These are phyloP conservation scores for Oreohelix idahoensis DNA, from an alignment of 1,140 invertebrate species.

Conservation along the genomic window DNA sequence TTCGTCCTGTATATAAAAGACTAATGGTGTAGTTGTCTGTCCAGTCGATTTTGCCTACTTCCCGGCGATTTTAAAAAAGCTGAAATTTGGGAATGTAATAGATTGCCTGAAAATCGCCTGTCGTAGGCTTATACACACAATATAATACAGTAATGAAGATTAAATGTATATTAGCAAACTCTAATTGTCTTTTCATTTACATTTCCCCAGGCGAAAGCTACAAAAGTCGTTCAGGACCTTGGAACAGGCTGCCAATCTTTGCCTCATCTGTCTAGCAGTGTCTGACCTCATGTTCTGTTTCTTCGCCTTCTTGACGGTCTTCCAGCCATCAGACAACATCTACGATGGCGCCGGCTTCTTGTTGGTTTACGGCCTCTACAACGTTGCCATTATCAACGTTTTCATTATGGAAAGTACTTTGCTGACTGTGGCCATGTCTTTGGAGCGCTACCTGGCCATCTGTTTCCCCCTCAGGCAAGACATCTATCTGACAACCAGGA, in stretches of 20 bases:
- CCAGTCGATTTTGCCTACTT: neutral
- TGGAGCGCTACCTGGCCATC: conserved; percentile 70
- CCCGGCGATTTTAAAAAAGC: neutral
- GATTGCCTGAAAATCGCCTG: too few relatives aligned
- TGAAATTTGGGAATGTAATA: too few relatives aligned
- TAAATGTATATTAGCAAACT: too few relatives aligned
- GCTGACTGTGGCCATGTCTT: conserved; percentile 71
- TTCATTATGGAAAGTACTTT: conserved; percentile 71
- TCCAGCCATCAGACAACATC: conserved; percentile 59
- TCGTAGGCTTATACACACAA: too few relatives aligned
- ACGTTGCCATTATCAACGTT: conserved; percentile 67
- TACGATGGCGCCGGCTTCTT: conserved; percentile 54
- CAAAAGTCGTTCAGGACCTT: conserved; percentile 60
- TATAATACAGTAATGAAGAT: too few relatives aligned
- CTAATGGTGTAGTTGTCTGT: too few relatives aligned
- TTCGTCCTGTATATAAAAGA: too few relatives aligned
- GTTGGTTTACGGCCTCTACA: conserved; percentile 64
- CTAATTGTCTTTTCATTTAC: neutral
- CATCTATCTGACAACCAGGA: conserved; percentile 63
- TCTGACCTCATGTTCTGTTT: conserved; percentile 68
- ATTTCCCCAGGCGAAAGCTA: conserved; percentile 49
- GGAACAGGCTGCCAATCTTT: conserved; percentile 67
- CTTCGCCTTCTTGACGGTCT: conserved; percentile 67
- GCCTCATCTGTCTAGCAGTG: conserved; percentile 63
- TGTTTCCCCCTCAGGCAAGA: conserved; percentile 69